Conservation (phyloP, 2,113 vertebrate species). For the Carettochelys insculpta region DNA sequence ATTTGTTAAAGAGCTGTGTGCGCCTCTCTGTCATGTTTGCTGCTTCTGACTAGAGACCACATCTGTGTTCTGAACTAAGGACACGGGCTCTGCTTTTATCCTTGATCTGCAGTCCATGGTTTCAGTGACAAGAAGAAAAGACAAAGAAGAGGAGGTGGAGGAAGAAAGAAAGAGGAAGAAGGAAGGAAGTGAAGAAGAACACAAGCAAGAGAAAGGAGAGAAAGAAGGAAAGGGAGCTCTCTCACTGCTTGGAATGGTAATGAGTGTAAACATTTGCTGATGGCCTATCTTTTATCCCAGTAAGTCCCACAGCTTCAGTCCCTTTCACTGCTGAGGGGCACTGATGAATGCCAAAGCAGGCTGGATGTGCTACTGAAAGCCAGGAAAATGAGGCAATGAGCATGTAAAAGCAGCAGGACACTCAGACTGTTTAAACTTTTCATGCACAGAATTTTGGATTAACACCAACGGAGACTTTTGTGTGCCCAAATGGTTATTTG, state of each 20-base stretch:
- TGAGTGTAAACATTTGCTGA: slow-evolving; percentile 56
- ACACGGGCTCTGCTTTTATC: background rate
- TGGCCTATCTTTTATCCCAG: slow-evolving; percentile 40
- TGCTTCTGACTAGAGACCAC: background rate
- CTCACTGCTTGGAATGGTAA: slow-evolving; percentile 37
- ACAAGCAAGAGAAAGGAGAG: background rate
- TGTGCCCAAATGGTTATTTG: background rate
- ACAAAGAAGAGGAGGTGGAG: background rate
- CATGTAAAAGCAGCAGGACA: background rate
- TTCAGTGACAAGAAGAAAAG: background rate
- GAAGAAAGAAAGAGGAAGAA: background rate
- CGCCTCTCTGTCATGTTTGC: background rate
- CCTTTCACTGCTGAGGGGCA: slow-evolving; percentile 32
- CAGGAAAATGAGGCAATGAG: slow-evolving; percentile 33
- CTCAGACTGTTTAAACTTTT: background rate
- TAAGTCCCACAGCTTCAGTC: slow-evolving; percentile 45
- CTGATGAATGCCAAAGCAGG: slow-evolving; percentile 41
- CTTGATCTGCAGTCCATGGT: background rate
- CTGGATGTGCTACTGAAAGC: background rate
- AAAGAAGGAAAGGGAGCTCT: background rate
- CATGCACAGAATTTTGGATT: background rate
- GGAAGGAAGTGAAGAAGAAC: background rate
- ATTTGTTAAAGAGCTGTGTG: background rate
- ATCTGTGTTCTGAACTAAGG: background rate
- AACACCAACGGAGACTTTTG: background rate